Conservation (phyloP, 2,888 invertebrate species). For the Anoncus sp. region DNA sequence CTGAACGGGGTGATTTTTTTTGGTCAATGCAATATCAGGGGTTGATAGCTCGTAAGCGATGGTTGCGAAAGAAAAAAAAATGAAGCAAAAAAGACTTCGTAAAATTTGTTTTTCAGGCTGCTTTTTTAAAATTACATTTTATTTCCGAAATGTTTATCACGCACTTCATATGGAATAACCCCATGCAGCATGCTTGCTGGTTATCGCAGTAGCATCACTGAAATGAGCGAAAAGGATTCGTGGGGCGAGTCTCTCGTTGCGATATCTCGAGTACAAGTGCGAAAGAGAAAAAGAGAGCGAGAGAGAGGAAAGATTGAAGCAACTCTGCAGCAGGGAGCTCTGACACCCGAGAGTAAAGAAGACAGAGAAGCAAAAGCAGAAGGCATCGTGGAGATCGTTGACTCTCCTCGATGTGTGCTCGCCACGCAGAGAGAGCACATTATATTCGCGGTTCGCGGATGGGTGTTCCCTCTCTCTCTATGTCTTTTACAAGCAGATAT, state of each 20-base stretch:
- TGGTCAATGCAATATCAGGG: too few species aligned
- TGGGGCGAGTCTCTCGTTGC: conserved; percentile 36
- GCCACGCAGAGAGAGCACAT: conserved; percentile 45
- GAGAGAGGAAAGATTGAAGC: conserved; percentile 34
- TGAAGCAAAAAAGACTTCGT: too few species aligned
- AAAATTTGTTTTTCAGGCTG: too few species aligned
- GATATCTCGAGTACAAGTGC: conserved; percentile 24
- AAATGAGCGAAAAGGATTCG: conserved; percentile 49
- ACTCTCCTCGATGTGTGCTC: conserved; percentile 55
- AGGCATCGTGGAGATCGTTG: conserved; percentile 62
- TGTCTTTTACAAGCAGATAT: conserved; percentile 16
- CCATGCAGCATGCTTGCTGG: not conserved
- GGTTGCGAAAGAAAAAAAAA: not conserved
- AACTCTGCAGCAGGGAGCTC: conserved; percentile 49
- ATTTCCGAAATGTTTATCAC: not conserved
- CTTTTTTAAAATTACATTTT: too few species aligned
- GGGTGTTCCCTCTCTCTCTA: conserved; percentile 35
- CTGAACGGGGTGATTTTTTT: too few species aligned
- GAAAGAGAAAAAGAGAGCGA: conserved; percentile 34
- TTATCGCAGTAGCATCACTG: conserved; percentile 7
- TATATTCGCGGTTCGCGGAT: conserved; percentile 39
- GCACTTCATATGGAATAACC: not conserved
- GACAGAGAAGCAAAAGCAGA: conserved; percentile 54
- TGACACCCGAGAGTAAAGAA: conserved; percentile 57
- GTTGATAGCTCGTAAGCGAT: too few species aligned